Base-by-base conservation (phyloP, 2,888 invertebrate genomes). In the Apamea anceps region DNA sequence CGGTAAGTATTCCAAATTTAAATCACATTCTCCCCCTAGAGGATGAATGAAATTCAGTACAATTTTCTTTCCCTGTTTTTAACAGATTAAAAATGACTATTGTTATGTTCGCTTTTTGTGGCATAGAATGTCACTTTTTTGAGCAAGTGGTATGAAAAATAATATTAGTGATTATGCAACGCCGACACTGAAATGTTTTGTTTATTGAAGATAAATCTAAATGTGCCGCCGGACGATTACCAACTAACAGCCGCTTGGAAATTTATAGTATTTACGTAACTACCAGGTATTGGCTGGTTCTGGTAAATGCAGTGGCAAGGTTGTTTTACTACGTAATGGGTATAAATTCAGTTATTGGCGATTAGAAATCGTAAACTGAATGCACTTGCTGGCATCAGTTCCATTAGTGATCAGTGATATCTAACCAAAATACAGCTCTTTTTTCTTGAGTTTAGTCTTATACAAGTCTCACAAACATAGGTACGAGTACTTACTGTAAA, bases 101-200 rank as follows among this genome's bases (percentile, higher is more conserved):
- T n/a, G n/a, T n/a, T n/a, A n/a, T n/a, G n/a, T n/a, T n/a, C n/a
- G n/a, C n/a, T n/a, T n/a, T n/a, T n/a, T n/a, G n/a, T n/a, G n/a
- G n/a, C n/a, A n/a, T n/a, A n/a, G n/a, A n/a, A n/a, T n/a, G n/a
- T n/a, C n/a, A n/a, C n/a, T n/a, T n/a, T n/a, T n/a, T n/a, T n/a
- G n/a, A n/a, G n/a, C n/a, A n/a, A n/a, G n/a, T n/a, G n/a, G n/a
- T n/a, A n/a, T n/a, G n/a, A n/a, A n/a, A 92, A 94, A 94, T 93
- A 92, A 92, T 91, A 91, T 92, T 89, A 91, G 76, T 83, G 89
- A 90, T 93, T 93, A 91, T 90, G 92, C 92, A 94, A 94, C 89
- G 83, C 85, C 88, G 89, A 87, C 92, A 89, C 84, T 85, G 88
- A 87, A 87, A 85, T 88, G 85, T 83, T 88, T 89, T 82, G 80